Percentiles rank a stretch among this genome's conserved stretches.
Evolutionary conservation across 1,140 invertebrate species (phyloP).

Genomic region (Eriocheir sinensis): DNA sequence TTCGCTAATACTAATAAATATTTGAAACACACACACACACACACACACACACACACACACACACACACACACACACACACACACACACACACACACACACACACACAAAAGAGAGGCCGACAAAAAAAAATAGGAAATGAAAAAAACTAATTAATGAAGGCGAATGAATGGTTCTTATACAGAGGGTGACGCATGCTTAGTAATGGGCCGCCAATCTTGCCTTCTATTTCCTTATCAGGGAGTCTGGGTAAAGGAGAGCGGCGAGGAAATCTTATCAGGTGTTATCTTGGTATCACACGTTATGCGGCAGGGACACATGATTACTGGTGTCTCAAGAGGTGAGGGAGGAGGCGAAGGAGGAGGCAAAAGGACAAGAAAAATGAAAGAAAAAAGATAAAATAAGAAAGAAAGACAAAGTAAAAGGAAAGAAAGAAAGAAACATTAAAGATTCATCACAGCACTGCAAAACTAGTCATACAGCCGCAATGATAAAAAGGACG

Average conservation of each 20-base stretch:
- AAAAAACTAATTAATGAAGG: no score
- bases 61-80: no score
- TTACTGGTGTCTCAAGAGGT: neutral
- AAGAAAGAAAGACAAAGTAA: neutral
- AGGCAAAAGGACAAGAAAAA: no score
- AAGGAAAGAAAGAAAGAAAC: neutral
- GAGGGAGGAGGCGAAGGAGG: no score
- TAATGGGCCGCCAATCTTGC: neutral
- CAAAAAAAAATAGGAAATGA: no score
- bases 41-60: no score
- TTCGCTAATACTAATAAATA: neutral
- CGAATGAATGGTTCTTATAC: neutral
- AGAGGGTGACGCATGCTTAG: neutral
- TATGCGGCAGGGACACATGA: neutral
- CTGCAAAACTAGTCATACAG: no score
- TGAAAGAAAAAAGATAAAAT: neutral
- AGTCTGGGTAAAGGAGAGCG: neutral
- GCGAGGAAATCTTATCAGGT: neutral
- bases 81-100: no score
- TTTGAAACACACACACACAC: no score
- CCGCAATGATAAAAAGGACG: no score
- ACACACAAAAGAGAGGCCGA: no score
- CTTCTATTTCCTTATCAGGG: neutral
- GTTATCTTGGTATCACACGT: constrained; percentile 1
- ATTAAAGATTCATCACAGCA: no score